Evolutionary conservation across 2,888 invertebrate species (phyloP).

Genomic region (Eurois occulta): DNA sequence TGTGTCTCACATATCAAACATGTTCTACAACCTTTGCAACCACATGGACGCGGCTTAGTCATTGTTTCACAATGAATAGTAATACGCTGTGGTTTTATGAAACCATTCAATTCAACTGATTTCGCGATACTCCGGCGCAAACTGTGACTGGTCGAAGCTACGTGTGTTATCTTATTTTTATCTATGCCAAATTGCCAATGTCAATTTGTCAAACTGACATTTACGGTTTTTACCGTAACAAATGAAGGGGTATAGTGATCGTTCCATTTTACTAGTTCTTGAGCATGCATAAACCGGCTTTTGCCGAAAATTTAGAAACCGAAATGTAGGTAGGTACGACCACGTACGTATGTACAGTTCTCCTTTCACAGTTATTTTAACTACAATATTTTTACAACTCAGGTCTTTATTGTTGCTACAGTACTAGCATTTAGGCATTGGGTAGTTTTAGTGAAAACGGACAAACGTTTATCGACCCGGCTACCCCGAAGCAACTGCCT

Average conservation of each 20-base stretch:
- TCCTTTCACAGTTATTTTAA: not conserved
- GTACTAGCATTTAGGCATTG: not conserved
- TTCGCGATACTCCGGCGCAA: not conserved
- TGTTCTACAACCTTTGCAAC: slow-evolving; percentile 97
- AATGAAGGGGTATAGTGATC: slow-evolving; percentile 1
- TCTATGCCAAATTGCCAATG: no score
- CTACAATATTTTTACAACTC: not conserved
- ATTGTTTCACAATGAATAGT: slow-evolving; percentile 76
- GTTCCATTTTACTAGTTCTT: not conserved
- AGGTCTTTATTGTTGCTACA: not conserved
- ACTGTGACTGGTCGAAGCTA: not conserved
- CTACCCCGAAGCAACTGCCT: not conserved
- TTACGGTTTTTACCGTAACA: not conserved
- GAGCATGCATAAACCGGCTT: slow-evolving; percentile 10
- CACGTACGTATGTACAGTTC: not conserved
- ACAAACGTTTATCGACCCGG: not conserved
- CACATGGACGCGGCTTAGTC: slow-evolving; percentile 94
- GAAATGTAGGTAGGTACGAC: not conserved
- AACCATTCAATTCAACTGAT: slow-evolving; percentile 33
- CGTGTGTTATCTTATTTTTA: slow-evolving; percentile 12
- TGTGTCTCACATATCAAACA: slow-evolving; percentile 96
- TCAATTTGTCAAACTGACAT: slow-evolving; percentile 40
- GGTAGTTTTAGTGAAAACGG: not conserved
- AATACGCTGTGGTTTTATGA: not conserved
- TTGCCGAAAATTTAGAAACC: not conserved